Evolutionary conservation across 2,797 vertebrate species (phyloP).

Genomic region (Girardinus metallicus): DNA sequence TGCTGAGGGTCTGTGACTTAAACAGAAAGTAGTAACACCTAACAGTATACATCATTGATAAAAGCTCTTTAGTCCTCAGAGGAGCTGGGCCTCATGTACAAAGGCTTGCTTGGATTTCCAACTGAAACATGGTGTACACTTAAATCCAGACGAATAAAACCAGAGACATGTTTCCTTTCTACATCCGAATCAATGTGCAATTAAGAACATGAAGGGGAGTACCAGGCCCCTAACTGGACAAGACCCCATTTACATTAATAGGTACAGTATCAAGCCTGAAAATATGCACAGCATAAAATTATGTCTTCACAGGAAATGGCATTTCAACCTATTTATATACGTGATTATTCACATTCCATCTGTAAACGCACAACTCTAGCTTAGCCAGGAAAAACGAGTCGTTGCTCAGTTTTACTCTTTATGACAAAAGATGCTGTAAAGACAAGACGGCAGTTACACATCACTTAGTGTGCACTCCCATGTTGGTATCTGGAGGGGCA

Average conservation of each 20-base stretch:
- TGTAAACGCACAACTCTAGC: background rate
- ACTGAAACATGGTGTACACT: background rate
- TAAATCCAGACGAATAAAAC: background rate
- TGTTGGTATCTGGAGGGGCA: background rate
- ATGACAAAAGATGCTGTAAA: background rate
- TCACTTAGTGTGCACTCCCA: background rate
- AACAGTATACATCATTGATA: background rate
- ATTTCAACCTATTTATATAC: background rate
- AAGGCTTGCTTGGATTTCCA: constrained; percentile 1
- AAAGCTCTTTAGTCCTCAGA: background rate
- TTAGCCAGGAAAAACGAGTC: background rate
- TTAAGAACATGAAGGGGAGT: background rate
- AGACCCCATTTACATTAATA: background rate
- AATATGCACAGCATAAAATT: background rate
- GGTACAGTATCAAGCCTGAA: background rate
- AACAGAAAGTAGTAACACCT: background rate
- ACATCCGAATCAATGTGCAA: background rate
- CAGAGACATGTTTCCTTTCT: background rate
- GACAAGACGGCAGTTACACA: background rate
- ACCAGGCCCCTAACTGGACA: background rate
- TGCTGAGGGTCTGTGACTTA: background rate
- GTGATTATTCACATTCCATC: background rate
- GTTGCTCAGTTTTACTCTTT: background rate
- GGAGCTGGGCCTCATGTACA: background rate
- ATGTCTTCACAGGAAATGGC: background rate